These are phyloP conservation scores for Epizoanthus scotinus DNA, from an alignment of 92 coral and sea anemone genomes.

Conservation along the genomic window DNA sequence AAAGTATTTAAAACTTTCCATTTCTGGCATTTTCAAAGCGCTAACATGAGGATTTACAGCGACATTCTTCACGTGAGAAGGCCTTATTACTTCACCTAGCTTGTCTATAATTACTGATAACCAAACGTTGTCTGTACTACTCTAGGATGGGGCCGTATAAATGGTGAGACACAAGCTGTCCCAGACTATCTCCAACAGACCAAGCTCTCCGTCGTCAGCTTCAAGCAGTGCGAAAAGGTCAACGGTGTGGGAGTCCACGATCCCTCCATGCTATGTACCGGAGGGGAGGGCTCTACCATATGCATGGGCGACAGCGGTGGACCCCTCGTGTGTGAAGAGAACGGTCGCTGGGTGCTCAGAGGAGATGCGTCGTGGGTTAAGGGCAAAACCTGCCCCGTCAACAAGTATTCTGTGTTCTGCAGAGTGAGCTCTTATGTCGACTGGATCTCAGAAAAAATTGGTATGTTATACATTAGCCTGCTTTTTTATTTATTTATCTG, in stretches of 20 bases:
- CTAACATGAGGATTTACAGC: no score
- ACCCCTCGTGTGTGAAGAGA: conserved; percentile 25
- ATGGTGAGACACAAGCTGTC: conserved; percentile 19
- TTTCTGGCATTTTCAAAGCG: no score
- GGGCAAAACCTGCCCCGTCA: conserved; percentile 30
- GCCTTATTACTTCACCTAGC: no score
- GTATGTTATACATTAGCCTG: neutral
- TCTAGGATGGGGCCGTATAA: conserved; percentile 24
- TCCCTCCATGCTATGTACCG: conserved; percentile 33
- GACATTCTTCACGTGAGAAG: no score
- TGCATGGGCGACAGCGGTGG: conserved; percentile 41
- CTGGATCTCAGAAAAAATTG: conserved; percentile 11
- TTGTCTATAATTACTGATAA: neutral
- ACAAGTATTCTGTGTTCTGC: conserved; percentile 27
- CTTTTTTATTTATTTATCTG: neutral
- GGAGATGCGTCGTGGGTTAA: conserved; percentile 26
- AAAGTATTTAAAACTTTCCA: no score
- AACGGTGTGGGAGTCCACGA: conserved; percentile 26
- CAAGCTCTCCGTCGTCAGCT: neutral
- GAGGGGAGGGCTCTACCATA: conserved; percentile 12
- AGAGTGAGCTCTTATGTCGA: conserved; percentile 34
- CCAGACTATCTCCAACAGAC: conserved; percentile 42
- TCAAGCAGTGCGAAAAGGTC: conserved; percentile 9
- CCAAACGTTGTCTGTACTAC: neutral
- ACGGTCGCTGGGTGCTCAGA: conserved; percentile 19